Evolutionary conservation across 2,113 vertebrate species (phyloP).

Genomic region (Willisornis vidua): DNA sequence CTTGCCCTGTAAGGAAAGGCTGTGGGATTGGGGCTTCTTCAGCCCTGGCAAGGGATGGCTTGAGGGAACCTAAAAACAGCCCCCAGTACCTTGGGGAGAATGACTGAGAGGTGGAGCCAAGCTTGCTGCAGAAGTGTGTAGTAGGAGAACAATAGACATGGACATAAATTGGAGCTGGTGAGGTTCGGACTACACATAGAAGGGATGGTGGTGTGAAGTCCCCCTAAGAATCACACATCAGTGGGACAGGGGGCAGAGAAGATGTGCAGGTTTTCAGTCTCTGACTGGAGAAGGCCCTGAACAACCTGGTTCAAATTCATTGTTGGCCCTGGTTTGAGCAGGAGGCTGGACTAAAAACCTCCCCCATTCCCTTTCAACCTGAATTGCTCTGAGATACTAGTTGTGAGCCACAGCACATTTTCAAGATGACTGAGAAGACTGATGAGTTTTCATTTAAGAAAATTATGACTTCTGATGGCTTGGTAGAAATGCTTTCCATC

Average conservation of each 20-base stretch:
- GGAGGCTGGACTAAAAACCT: neutral
- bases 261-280: neutral
- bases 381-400: neutral
- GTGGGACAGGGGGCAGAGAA: neutral
- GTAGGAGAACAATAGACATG: neutral
- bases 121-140: neutral
- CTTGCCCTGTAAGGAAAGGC: neutral
- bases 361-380: neutral
- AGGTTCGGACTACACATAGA: neutral
- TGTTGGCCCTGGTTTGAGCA: neutral
- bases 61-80: neutral
- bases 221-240: neutral
- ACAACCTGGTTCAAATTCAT: neutral
- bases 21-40: neutral
- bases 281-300: neutral
- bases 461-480: neutral
- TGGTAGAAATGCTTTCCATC: neutral
- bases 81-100: neutral
- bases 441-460: neutral
- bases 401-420: neutral
- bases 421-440: neutral
- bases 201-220: neutral
- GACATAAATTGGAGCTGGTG: neutral
- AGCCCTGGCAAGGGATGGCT: neutral
- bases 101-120: neutral